Evolutionary conservation across 2,888 invertebrate genomes (phyloP), one percentile per base, ranked within the genome.

Genomic region (Tenthredo notha): DNA sequence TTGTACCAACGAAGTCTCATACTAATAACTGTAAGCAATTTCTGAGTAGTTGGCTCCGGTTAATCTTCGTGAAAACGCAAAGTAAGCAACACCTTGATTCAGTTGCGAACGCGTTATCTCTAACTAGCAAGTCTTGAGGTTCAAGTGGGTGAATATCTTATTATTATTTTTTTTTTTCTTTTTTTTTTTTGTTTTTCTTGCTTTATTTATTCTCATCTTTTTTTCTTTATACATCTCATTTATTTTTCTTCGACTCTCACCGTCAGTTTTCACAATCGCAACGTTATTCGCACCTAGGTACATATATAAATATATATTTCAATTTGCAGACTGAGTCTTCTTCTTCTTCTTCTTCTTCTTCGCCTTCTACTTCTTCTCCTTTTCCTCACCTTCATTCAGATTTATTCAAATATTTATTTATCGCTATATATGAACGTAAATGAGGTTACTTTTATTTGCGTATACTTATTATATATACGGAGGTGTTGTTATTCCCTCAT

Each of bases 331-430:
- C 43, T 70, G 43, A 9, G 37, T n/a, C 70, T 15, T 70, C 33
- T 70, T 29, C 29, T 43, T 72, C 72, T n/a, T n/a, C n/a, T n/a
- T n/a, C 70, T 15, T 70, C 33, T 70, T 29, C 29, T 43, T 72
- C 72, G n/a, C n/a, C n/a, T n/a, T n/a, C n/a, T n/a, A n/a, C n/a
- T n/a, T n/a, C 70, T 15, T 70, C 33, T 70, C 15, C 29, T 43
- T 72, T 43, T 43, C n/a, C 72, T 72, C n/a, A 10, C 4, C 43
- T 74, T 67, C 67, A 33, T 67, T 33, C 67, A 33, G 54, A 77
- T 50, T 77, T 77, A 77, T 77, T 77, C 54, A 54, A 77, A 77
- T 54, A 77, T 77, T 54, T 77, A 50, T 77, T 54, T 77, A 77
- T 77, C 54, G 54, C 50, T 54, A 47, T 74, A 43, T 74, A 33